Percentiles rank a stretch among this genome's conserved stretches.
These are phyloP conservation scores for Magallana ariakensis DNA, from an alignment of 1,140 invertebrate genomes.

Conservation along the genomic window DNA sequence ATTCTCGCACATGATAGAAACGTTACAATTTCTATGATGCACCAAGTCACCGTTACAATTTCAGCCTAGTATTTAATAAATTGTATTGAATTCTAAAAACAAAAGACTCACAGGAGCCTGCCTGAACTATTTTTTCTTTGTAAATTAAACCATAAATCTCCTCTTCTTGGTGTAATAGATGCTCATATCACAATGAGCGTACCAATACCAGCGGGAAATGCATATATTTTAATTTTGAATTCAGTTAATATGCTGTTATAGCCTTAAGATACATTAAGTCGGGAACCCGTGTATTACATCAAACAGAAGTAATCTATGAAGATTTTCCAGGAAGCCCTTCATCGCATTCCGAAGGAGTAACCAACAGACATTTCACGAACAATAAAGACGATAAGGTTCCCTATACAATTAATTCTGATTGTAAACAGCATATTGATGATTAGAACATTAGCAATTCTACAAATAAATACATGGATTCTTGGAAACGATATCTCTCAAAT, in stretches of 20 bases:
- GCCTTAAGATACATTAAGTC: conserved; percentile 15
- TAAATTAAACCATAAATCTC: neutral
- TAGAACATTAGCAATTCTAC: neutral
- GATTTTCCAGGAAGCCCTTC: neutral
- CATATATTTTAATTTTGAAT: conserved; percentile 28
- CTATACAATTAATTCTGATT: neutral
- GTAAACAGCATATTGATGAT: neutral
- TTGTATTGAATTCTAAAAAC: neutral
- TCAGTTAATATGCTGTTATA: conserved; percentile 33
- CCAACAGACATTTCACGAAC: neutral
- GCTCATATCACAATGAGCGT: neutral
- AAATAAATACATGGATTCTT: neutral
- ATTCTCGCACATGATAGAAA: too few relatives aligned
- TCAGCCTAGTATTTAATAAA: too few relatives aligned
- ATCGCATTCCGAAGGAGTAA: neutral
- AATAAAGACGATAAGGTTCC: neutral
- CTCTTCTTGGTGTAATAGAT: neutral
- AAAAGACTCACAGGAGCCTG: neutral
- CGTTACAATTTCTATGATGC: too few relatives aligned
- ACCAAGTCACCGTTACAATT: too few relatives aligned
- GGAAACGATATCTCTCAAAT: too few relatives aligned
- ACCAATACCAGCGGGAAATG: neutral
- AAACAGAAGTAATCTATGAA: neutral
- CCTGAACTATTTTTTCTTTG: neutral
- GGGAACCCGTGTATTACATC: neutral